These are phyloP conservation scores for Gambelia wislizenii DNA, from an alignment of 2,797 vertebrate species.

Conservation along the genomic window DNA sequence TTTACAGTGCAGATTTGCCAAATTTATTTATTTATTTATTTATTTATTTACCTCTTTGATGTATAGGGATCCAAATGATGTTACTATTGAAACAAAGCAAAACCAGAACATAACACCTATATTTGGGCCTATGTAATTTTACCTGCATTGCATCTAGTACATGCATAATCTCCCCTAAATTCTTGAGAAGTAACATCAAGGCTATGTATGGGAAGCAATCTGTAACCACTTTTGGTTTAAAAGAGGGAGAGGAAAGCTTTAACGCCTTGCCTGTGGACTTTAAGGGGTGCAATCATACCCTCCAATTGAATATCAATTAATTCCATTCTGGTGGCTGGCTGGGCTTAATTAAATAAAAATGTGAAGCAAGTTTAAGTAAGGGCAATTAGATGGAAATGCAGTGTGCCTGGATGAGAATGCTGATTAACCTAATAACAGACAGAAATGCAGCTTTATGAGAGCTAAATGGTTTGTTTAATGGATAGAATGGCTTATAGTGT, in stretches of 20 bases:
- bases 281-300: slow-evolving; percentile 47
- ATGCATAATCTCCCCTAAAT: not conserved
- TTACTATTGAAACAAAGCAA: not conserved
- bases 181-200: not conserved
- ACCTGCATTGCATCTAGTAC: not conserved
- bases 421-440: slow-evolving; percentile 76
- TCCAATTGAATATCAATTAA: slow-evolving; percentile 57
- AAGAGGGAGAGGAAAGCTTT: no score
- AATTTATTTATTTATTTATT: not conserved
- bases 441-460: slow-evolving; percentile 62
- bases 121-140: not conserved
- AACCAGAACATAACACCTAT: not conserved
- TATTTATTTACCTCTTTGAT: not conserved
- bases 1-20: not conserved
- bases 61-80: not conserved
- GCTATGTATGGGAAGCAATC: slow-evolving; percentile 11
- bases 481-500: slow-evolving; percentile 65
- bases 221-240: slow-evolving; percentile 17
- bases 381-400: slow-evolving; percentile 69
- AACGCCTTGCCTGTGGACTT: not conserved
- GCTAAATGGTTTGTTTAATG: slow-evolving; percentile 73
- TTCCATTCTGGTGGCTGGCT: slow-evolving; percentile 54
- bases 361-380: slow-evolving; percentile 65
- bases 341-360: slow-evolving; percentile 74
- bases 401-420: slow-evolving; percentile 68